These are phyloP conservation scores for Holcopasites calliopsidis DNA, from an alignment of 1,140 invertebrate species.

Conservation along the genomic window DNA sequence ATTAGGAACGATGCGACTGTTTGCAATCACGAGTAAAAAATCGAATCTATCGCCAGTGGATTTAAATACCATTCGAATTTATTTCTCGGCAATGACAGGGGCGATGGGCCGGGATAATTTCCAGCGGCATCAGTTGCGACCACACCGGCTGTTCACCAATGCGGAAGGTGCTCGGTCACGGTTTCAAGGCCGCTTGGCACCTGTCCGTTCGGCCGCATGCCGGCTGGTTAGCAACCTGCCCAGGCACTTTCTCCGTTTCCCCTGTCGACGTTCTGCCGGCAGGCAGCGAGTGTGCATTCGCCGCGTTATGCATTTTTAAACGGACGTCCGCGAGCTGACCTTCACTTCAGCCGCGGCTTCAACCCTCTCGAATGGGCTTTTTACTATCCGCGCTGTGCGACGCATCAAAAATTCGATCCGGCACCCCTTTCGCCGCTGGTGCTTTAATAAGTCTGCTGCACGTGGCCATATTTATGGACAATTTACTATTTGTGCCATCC, in stretches of 20 bases:
- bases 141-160: slow-evolving; percentile 28
- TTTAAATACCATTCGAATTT: no score
- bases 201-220: slow-evolving; percentile 36
- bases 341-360: background rate
- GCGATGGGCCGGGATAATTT: slow-evolving; percentile 3
- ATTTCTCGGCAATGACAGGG: no score
- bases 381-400: no score
- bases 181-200: slow-evolving; percentile 42
- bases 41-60: no score
- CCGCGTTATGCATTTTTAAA: slow-evolving; percentile 40
- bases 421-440: no score
- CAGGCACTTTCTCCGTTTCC: slow-evolving; percentile 49
- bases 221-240: slow-evolving; percentile 39
- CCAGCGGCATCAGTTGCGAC: background rate
- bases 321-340: background rate
- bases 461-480: no score
- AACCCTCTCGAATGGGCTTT: background rate
- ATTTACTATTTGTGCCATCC: no score
- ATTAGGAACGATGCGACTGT: background rate
- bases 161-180: slow-evolving; percentile 31
- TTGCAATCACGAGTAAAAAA: no score
- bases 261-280: slow-evolving; percentile 30
- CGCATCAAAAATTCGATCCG: no score
- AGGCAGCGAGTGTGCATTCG: slow-evolving; percentile 1
- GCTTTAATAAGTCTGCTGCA: no score